Evolutionary conservation across 1,140 invertebrate genomes (phyloP), one percentile per base, ranked within the genome.

Genomic region (Belonocnema kinseyi): DNA sequence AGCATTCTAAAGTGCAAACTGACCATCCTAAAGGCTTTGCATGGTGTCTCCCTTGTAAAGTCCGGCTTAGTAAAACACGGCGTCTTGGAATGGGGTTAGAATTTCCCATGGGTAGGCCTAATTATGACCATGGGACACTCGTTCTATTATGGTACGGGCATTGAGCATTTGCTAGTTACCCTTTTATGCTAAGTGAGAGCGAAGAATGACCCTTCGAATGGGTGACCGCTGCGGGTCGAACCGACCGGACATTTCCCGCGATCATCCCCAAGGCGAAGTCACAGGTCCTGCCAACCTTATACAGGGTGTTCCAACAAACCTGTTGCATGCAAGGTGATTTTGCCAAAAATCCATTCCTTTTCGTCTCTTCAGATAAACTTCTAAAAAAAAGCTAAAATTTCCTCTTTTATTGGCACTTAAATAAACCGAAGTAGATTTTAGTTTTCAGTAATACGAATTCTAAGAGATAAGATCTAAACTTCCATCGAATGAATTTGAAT

Each of bases 101-200:
- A 88, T 88, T 91, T 90, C 90, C 90, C 90, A 91, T 90, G 90
- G 88, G 80, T 85, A 83, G 84, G 83, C 86, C 90, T 91, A 90
- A 91, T 91, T 91, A 90, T 88, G 86, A 85, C 87, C 86, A 89
- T 81, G 89, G 90, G 89, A 90, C 90, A 89, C 79, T 90, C 87
- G 84, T 80, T 84, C 84, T 76, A 87, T 90, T 88, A 89, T 90
- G 70, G 80, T 78, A 66, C 84, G 70, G 76, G 82, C 83, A 88
- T 87, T 89, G 82, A 87, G 78, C 85, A 84, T 82, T 87, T 83
- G 86, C 85, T 86, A 86, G 83, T 90, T 88, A 88, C 88, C 89
- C 89, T 88, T 90, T 91, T 91, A 90, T 91, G 90, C 88, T 88
- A 91, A 90, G 88, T 86, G 86, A 90, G 88, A 89, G 83, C 84